Evolutionary conservation across 2,888 invertebrate genomes (phyloP), one percentile per base, ranked within the genome.

Genomic region (Pammene fasciana): DNA sequence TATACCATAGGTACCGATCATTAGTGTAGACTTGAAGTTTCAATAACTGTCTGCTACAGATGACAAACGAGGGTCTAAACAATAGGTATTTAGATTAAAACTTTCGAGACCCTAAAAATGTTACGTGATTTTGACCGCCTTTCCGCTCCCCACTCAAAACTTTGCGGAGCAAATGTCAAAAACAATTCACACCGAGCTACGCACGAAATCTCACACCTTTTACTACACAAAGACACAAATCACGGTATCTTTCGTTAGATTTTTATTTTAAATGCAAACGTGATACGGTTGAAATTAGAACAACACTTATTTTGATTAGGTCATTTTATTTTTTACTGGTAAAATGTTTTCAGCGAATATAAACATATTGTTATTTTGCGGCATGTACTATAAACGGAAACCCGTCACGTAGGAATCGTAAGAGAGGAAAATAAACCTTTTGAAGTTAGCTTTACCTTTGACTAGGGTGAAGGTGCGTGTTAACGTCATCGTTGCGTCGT

Each of bases 111-210:
- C 10, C 13, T 8, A 68, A 68, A 64, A 68, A 64, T 46, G 18
- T 50, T 56, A 64, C 50, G 11, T 41, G 48, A 16, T 50, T 52
- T 45, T 45, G 54, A 50, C n/a, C 52, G 26, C 43, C 38, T n/a
- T 34, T 50, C 46, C 56, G 62, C 1, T 43, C 57, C 57, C 45
- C 56, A 14, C 57, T 68, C 64, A 50, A 57, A 68, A 48, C n/a
- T 68, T 57, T 11, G 10, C 13, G 45, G 52, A 43, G 50, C n/a
- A 45, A n/a, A 62, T 56, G 68, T 64, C 68, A 62, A 68, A 66
- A 64, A 68, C 67, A 67, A 67, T 67, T 45, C 45, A 61, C 46
- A 34, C 16, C 14, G 52, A 26, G 46, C 46, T 46, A 34, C 43
- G 16, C 45, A 52, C 10, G 54, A 60, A 59, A 59, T 61, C 16